Conservation (phyloP, 2,113 vertebrate genomes). For the Zosterops hypoxanthus region DNA sequence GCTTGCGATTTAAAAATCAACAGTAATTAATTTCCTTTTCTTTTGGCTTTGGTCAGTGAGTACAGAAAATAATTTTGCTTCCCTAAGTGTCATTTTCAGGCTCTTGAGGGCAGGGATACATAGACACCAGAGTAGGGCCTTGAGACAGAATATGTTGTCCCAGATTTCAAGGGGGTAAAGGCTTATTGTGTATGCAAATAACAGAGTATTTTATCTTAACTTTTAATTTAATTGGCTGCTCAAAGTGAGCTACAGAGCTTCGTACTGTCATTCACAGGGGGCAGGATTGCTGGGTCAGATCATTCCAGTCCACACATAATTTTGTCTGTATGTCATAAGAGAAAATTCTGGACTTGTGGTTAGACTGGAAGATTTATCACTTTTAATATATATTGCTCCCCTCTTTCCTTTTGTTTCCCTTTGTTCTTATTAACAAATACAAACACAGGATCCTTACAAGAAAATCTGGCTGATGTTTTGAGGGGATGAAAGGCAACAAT, state of each 20-base stretch:
- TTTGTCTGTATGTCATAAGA: not conserved
- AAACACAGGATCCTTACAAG: not conserved
- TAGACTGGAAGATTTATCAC: not conserved
- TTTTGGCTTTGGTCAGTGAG: not conserved
- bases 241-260: not conserved
- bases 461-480: not conserved
- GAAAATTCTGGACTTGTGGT: not conserved
- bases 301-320: not conserved
- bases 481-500: not conserved
- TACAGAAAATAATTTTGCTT: not conserved
- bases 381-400: not conserved
- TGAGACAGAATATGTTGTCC: not conserved
- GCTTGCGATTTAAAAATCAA: not conserved
- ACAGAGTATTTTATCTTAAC: not conserved
- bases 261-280: not conserved
- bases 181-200: not conserved
- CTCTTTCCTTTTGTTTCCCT: not conserved
- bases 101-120: not conserved
- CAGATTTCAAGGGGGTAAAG: not conserved
- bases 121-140: not conserved
- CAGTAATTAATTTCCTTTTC: not conserved
- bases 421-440: not conserved
- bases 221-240: not conserved
- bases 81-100: not conserved
- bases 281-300: not conserved